These are phyloP conservation scores for Cyanoramphus novaezelandiae DNA, from an alignment of 2,113 vertebrate genomes.

Conservation along the genomic window DNA sequence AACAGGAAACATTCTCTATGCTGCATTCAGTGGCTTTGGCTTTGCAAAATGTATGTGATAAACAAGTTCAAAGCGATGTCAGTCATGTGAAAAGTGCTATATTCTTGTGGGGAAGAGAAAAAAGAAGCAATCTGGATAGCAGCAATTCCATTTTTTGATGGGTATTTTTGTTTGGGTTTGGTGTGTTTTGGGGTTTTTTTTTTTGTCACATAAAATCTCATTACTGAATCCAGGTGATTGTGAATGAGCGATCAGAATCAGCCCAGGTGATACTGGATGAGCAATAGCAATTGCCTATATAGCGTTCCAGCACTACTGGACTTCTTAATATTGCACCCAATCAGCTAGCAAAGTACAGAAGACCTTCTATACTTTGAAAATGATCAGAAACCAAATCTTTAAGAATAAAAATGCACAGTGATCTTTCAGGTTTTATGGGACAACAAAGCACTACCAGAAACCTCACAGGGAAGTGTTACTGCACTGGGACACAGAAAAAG, in stretches of 20 bases:
- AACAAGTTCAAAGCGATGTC: background rate
- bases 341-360: background rate
- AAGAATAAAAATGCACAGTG: background rate
- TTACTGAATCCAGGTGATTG: background rate
- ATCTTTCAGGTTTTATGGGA: background rate
- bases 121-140: background rate
- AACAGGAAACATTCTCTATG: background rate
- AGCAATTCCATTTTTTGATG: background rate
- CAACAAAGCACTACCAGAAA: background rate
- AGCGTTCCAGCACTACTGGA: background rate
- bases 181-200: background rate
- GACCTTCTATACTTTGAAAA: background rate
- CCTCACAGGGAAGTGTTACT: background rate
- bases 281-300: background rate
- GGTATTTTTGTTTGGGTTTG: background rate
- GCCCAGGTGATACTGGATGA: background rate
- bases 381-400: background rate
- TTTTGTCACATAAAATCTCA: background rate
- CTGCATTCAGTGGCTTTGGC: background rate
- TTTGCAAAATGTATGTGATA: background rate
- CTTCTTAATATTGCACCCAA: background rate
- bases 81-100: background rate
- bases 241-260: background rate
- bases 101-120: background rate
- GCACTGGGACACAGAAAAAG: background rate